Conservation (phyloP, 2,113 vertebrate species). For the Pholis gunnellus region DNA sequence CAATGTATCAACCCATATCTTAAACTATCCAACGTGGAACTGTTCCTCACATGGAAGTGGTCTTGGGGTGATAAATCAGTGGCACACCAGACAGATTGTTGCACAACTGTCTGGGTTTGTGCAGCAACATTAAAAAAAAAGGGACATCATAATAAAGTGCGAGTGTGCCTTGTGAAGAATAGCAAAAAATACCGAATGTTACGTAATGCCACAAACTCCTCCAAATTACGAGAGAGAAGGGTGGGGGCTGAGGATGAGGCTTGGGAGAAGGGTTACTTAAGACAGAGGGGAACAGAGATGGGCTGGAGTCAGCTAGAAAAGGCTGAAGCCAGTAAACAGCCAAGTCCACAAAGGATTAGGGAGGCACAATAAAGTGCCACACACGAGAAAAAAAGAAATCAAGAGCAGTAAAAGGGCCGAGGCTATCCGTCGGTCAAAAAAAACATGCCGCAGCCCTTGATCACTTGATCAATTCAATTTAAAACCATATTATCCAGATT, state of each 20-base stretch:
- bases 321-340: slow-evolving; percentile 19
- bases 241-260: slow-evolving; percentile 24
- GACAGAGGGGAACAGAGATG: slow-evolving; percentile 25
- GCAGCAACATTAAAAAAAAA: slow-evolving; percentile 8
- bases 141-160: slow-evolving; percentile 39
- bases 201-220: slow-evolving; percentile 52
- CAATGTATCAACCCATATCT: neutral
- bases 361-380: slow-evolving; percentile 1
- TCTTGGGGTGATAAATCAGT: neutral
- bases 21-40: neutral
- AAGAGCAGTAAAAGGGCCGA: neutral
- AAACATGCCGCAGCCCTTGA: neutral
- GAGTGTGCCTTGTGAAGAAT: slow-evolving; percentile 12
- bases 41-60: neutral
- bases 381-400: neutral
- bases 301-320: slow-evolving; percentile 3
- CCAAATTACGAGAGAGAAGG: slow-evolving; percentile 32
- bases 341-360: slow-evolving; percentile 36
- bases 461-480: slow-evolving; percentile 1
- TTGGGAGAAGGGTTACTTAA: neutral
- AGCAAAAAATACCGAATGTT: slow-evolving; percentile 51
- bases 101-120: slow-evolving; percentile 25
- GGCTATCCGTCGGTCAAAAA: neutral
- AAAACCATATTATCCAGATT: slow-evolving; percentile 20
- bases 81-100: slow-evolving; percentile 35